Conservation (phyloP, 2,113 vertebrate species). For the Colinus virginianus region DNA sequence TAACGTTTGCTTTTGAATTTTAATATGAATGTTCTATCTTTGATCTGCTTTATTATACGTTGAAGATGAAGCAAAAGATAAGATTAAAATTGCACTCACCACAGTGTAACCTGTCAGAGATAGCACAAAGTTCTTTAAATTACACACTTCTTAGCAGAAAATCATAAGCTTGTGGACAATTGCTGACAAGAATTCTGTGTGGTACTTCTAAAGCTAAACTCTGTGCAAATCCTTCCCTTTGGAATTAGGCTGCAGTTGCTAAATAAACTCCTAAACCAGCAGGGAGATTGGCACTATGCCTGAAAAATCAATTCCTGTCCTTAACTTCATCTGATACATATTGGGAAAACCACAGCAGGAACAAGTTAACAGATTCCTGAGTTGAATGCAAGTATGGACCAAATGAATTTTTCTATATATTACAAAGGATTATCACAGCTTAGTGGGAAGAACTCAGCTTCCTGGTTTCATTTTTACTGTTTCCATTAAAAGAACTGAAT, state of each 20-base stretch:
- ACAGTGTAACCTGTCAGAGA: not conserved
- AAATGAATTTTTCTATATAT: not conserved
- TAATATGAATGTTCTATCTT: not conserved
- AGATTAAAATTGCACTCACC: not conserved
- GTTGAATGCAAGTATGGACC: not conserved
- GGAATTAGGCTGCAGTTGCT: not conserved
- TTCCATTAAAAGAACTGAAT: not conserved
- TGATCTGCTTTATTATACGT: not conserved
- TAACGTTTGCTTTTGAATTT: not conserved
- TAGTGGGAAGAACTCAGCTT: not conserved
- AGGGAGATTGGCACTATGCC: not conserved
- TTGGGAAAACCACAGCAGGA: not conserved
- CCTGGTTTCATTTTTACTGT: not conserved
- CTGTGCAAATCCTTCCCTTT: not conserved
- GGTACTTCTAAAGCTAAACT: not conserved
- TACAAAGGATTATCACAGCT: not conserved
- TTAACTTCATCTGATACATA: not conserved
- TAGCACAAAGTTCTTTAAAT: not conserved
- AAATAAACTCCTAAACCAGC: not conserved
- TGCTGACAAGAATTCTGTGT: not conserved
- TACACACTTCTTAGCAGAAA: not conserved
- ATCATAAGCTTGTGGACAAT: not conserved
- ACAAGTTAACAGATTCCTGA: not conserved
- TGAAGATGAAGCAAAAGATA: not conserved
- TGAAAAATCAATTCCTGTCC: not conserved